Evolutionary conservation across 2,797 vertebrate genomes (phyloP), one percentile per base, ranked within the genome.

Genomic region (Sphenopsis melanotis): DNA sequence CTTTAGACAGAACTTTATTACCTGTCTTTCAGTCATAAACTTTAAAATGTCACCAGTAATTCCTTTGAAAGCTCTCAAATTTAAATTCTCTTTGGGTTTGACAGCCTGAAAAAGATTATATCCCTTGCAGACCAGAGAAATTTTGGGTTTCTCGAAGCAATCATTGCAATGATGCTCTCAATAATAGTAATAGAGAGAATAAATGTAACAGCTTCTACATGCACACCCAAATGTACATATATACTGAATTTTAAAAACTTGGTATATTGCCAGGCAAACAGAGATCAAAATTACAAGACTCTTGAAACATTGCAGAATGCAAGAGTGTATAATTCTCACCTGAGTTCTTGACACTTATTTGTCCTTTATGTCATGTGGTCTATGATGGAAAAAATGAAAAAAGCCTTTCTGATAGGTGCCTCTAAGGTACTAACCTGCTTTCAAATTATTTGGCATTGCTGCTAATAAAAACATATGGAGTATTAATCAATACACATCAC

Each of bases 351-450:
- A 91, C 79, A 91, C 17, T 76, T 46, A 49, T 41, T 84, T 52
- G 27, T 88, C 63, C 41, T 96, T 92, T 90, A 66, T 68, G 34
- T 84, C 87, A 80, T 89, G 83, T 68, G 37, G 50, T 83, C 82
- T 93, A 7, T 75, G 94, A 97, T 50, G 80, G 89, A 96, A 95
- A 56, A 93, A 93, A 93, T 50, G 34, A 92, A 94, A 65, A 76
- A 74, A 75, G 32, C 19, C 6, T 59, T 91, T 89, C 44, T 72
- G 15, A 57, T 41, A 16, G 15, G 61, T 69, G 63, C 37, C 70
- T 94, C 64, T 60, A 69, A 91, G 79, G 9, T 70, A 79, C 18
- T 84, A 87, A 89, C 34, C 63, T 86, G 46, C 83, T 70, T 63
- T 56, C 52, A 80, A 76, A 93, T 78, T 2, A 56, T 60, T 83